A percentile compares a stretch with the other conserved stretches of the same genome.
phyloP scores from a whole-genome alignment of 2,113 vertebrate species.

The Pygoscelis antarcticus region DNA sequence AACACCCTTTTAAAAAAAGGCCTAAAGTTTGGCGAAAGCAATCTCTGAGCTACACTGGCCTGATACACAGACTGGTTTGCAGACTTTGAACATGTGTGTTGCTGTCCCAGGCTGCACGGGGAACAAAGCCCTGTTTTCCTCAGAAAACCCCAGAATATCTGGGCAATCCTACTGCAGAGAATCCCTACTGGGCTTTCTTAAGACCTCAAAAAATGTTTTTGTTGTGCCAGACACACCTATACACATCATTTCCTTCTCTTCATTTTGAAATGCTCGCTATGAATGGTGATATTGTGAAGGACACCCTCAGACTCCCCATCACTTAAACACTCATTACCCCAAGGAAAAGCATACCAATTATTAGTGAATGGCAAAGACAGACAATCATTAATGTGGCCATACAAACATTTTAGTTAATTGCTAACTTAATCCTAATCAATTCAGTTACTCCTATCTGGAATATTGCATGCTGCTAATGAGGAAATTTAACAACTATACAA shows the following conservation, averaged over 20 bases:
- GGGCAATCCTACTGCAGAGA: background rate
- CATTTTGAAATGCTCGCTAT: background rate
- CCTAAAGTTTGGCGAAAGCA: background rate
- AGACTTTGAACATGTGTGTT: background rate
- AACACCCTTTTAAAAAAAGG: background rate
- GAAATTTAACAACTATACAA: background rate
- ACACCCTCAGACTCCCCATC: background rate
- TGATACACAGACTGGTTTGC: background rate
- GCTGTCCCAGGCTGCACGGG: background rate
- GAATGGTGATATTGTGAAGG: background rate
- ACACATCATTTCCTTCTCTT: background rate
- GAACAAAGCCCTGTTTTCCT: background rate
- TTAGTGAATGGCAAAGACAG: background rate
- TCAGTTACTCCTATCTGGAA: background rate
- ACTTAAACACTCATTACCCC: background rate
- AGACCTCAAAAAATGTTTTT: background rate
- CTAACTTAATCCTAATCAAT: background rate
- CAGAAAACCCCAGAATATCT: background rate
- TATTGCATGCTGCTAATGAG: background rate
- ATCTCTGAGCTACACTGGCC: background rate
- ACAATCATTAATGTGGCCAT: background rate
- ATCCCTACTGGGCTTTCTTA: background rate
- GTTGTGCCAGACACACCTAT: background rate
- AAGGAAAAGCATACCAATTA: background rate
- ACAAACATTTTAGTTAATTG: background rate